Conservation (phyloP, 2,113 vertebrate genomes). For the Phocoena phocoena region DNA sequence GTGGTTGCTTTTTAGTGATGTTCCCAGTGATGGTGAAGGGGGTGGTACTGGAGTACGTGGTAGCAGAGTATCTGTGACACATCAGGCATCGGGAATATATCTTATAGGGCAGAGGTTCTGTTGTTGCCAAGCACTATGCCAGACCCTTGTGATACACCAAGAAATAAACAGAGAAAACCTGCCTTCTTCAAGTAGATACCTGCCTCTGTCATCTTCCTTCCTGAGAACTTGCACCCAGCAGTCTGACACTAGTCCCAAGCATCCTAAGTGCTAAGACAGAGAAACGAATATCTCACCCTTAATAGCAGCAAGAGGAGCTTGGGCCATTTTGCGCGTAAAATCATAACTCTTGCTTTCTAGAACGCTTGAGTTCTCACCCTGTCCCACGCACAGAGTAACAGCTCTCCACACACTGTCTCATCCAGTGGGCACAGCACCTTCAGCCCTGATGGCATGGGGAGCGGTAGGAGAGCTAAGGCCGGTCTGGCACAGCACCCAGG, state of each 20-base stretch:
- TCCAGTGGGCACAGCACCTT: accelerated
- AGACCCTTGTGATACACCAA: background rate
- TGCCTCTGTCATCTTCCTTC: no score
- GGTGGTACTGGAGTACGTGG: no score
- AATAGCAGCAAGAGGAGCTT: background rate
- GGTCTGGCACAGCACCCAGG: background rate
- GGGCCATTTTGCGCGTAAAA: background rate
- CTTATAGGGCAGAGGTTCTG: background rate
- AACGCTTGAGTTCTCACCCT: background rate
- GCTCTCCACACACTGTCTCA: no score
- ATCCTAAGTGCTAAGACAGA: background rate
- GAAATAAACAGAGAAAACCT: background rate
- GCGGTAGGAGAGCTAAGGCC: accelerated
- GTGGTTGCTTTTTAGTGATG: background rate
- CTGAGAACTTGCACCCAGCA: background rate
- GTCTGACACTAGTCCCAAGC: background rate
- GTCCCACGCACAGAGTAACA: background rate
- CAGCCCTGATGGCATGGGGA: accelerated
- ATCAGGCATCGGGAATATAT: background rate
- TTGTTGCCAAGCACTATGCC: background rate
- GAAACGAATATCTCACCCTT: background rate
- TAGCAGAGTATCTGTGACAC: background rate
- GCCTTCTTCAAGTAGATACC: background rate
- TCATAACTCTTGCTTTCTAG: background rate
- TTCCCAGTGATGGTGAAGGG: accelerated